phyloP scores from a whole-genome alignment of 2,113 vertebrate species.

The Mormoops blainvillei region DNA sequence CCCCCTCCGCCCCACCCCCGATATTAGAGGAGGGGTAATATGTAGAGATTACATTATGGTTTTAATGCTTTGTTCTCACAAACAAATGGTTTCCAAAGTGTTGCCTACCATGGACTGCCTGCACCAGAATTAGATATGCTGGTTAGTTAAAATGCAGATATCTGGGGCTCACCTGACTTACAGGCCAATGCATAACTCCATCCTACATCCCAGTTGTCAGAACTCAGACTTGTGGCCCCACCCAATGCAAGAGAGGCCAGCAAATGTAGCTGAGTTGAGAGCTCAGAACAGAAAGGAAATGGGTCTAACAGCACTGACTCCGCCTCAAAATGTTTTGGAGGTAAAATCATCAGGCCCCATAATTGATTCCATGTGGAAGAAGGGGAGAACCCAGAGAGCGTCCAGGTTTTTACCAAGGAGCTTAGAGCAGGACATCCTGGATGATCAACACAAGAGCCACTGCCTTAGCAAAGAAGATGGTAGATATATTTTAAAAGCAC shows the following conservation, averaged over 20 bases:
- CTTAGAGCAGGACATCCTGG: fast-evolving
- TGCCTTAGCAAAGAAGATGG: fast-evolving
- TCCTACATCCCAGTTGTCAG: fast-evolving
- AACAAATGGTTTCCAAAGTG: background rate
- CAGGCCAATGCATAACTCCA: fast-evolving
- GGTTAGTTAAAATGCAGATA: background rate
- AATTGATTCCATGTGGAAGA: background rate
- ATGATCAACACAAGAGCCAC: fast-evolving
- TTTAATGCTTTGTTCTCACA: background rate
- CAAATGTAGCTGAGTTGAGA: background rate
- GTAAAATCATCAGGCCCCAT: background rate
- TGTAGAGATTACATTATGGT: background rate
- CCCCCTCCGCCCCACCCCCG: too few species aligned
- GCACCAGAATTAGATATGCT: background rate
- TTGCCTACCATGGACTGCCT: background rate
- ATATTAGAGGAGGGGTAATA: background rate
- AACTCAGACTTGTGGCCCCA: fast-evolving
- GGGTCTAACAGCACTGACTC: background rate
- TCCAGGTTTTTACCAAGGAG: background rate
- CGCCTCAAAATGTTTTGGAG: background rate
- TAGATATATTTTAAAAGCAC: background rate
- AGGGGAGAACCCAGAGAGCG: background rate
- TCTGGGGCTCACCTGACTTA: too few species aligned
- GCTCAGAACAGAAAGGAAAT: background rate
- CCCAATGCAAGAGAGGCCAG: background rate